Base-by-base conservation (phyloP, 2,113 vertebrate genomes). In the Crypturellus undulatus region DNA sequence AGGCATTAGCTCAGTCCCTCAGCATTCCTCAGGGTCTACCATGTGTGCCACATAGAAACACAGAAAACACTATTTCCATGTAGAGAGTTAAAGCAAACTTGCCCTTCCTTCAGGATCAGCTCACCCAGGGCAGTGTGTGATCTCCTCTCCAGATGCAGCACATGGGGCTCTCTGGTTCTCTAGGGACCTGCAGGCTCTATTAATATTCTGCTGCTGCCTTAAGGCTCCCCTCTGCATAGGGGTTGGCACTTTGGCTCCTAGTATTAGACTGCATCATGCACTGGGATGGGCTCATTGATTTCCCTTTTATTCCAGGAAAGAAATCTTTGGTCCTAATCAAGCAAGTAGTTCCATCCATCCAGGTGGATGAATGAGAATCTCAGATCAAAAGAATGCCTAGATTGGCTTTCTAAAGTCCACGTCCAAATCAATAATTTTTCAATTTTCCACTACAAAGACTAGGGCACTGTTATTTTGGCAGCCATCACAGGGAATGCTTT, bases 371-470 rank as follows among this genome's bases (percentile, higher is more conserved):
- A 75, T 56, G 67, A 82, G 56, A 91, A 79, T 79, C 78, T 70
- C 67, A 91, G 36, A 86, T 83, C 36, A 81, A 85, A 85, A 71
- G 12, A 4, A 0, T 72, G 25, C 40, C 28, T 58, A 54, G 51
- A 75, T 20, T 68, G 58, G 42, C 67, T 92, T 93, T 85, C 80
- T 51, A 21, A 91, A 82, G 42, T 47, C 69, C 51, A 69, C 34
- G 69, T 79, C 32, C 51, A 79, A 81, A 90, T 90, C 76, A 58
- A 49, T 82, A 91, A 32, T 84, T 91, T 58, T 89, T 64, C 80
- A 79, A 70, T 75, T 91, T 91, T 63, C 52, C 52, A 75, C 63
- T 76, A 67, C 40, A 79, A 82, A 92, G 77, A 25, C 56, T 4
- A 26, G 9, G 13, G 51, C 7, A 4, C 62, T 51, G 70, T 73